A percentile compares a stretch with the other conserved stretches of the same genome.
These are phyloP conservation scores for Eremophila alpestris DNA, from an alignment of 2,797 vertebrate genomes.

Conservation along the genomic window DNA sequence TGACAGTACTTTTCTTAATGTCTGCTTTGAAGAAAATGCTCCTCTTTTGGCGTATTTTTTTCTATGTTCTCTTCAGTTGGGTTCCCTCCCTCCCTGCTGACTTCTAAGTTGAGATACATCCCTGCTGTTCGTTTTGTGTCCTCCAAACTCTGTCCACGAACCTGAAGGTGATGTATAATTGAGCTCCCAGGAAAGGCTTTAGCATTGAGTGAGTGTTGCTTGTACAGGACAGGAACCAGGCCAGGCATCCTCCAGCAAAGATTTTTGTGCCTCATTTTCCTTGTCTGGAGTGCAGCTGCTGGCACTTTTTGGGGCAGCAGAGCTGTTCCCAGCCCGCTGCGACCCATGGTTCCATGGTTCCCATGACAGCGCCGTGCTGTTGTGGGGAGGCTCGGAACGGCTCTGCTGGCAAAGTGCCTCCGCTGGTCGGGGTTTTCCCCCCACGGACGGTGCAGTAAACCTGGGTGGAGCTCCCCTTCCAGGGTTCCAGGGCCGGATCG, in stretches of 20 bases:
- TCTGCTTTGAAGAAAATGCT: not conserved
- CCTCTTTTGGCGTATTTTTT: not conserved
- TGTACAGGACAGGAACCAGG: not conserved
- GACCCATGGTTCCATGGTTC: accelerated
- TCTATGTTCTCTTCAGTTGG: not conserved
- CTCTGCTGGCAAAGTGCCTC: accelerated
- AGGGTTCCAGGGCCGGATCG: not conserved
- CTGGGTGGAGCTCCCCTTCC: conserved; percentile 11
- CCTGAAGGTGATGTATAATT: not conserved
- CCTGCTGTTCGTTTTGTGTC: not conserved
- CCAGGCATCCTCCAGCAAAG: not conserved
- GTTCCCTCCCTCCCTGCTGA: not conserved
- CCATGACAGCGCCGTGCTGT: accelerated
- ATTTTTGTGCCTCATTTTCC: not conserved
- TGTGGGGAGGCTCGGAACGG: not conserved
- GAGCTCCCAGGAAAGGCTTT: not conserved
- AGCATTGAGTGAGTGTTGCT: not conserved
- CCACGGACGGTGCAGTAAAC: not conserved
- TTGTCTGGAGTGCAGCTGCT: accelerated
- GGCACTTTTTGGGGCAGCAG: not conserved
- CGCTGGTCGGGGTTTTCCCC: not conserved
- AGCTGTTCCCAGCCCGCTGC: not conserved
- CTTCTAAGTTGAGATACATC: not conserved
- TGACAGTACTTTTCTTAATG: not conserved
- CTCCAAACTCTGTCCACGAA: not conserved